Evolutionary conservation across 2,797 vertebrate species (phyloP).

Genomic region (Nothura maculosa): DNA sequence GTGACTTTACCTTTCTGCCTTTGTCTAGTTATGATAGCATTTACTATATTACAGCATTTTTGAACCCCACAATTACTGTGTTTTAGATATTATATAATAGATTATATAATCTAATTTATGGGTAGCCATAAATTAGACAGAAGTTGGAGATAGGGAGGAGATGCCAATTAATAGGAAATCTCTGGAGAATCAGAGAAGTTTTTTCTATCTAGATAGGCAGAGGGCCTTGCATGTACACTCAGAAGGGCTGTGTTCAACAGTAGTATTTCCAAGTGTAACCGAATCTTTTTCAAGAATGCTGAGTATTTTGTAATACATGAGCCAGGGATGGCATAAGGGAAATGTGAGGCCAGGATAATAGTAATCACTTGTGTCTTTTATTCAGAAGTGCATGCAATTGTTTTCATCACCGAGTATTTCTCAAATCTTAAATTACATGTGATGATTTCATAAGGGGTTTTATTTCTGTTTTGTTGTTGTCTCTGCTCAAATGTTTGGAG

Average conservation of each 20-base stretch:
- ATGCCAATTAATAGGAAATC: not conserved
- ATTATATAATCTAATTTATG: too few species aligned
- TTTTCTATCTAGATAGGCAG: not conserved
- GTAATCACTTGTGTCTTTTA: not conserved
- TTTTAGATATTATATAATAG: not conserved
- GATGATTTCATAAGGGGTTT: not conserved
- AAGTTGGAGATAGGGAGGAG: not conserved
- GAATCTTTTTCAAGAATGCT: not conserved
- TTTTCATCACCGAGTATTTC: accelerated
- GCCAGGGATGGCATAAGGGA: not conserved
- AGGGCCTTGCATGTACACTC: not conserved
- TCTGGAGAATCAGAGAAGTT: not conserved
- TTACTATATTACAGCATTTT: not conserved
- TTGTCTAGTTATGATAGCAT: not conserved
- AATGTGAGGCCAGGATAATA: not conserved
- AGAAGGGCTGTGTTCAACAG: not conserved
- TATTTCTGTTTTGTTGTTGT: not conserved
- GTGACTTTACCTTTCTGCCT: not conserved
- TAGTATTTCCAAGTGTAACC: not conserved
- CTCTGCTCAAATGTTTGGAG: not conserved
- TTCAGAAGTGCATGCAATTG: not conserved
- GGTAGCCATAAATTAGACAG: not conserved
- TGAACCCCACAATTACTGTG: not conserved
- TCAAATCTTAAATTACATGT: not conserved
- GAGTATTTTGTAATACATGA: not conserved